A percentile compares a stretch with the other conserved stretches of the same genome.
Conservation (phyloP, 2,888 invertebrate species). For the Apocheima hispidaria region DNA sequence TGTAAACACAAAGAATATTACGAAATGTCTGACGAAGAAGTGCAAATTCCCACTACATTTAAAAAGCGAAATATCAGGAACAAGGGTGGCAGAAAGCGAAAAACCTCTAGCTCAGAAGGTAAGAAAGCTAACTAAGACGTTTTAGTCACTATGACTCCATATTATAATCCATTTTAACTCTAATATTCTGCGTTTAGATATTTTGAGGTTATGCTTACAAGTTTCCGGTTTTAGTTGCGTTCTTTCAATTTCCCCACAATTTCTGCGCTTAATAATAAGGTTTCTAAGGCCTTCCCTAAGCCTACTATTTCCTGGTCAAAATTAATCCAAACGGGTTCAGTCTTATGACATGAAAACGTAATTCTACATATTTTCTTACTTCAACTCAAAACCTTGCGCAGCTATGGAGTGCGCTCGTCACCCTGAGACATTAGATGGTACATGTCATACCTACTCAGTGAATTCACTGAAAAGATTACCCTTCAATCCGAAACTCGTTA, state of each 20-base stretch:
- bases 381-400: no score
- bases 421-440: no score
- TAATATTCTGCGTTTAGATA: no score
- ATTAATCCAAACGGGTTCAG: no score
- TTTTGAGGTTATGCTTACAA: conserved; percentile 12
- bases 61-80: conserved; percentile 88
- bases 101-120: conserved; percentile 85
- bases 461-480: no score
- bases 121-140: conserved; percentile 28
- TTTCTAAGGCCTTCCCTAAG: neutral
- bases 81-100: conserved; percentile 87
- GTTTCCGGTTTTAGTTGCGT: neutral
- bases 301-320: no score
- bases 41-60: conserved; percentile 79
- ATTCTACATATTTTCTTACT: no score
- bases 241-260: neutral
- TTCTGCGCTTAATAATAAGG: neutral
- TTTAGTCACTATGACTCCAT: neutral
- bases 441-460: no score
- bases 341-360: no score
- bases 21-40: conserved; percentile 75
- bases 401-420: no score
- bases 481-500: no score
- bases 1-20: neutral
- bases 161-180: no score